phyloP scores from a whole-genome alignment of 1,140 invertebrate genomes.

The Zaprionus kolodkinae region DNA sequence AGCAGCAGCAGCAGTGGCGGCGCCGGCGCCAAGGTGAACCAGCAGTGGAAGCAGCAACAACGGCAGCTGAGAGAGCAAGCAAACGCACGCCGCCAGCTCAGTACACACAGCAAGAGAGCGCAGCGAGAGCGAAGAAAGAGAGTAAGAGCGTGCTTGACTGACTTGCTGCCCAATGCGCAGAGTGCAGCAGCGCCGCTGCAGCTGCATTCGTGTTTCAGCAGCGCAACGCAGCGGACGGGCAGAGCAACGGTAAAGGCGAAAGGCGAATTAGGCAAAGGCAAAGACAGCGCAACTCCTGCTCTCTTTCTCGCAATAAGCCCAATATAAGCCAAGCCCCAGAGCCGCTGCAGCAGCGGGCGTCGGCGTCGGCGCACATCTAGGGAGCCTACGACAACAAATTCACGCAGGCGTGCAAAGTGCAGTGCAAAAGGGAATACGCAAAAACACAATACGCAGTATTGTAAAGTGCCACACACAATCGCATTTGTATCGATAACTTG shows the following conservation, averaged over 20 bases:
- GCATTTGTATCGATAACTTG: conserved; percentile 10
- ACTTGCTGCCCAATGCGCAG: conserved; percentile 28
- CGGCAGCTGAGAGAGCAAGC: conserved; percentile 38
- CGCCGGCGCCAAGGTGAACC: conserved; percentile 49
- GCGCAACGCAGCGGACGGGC: conserved; percentile 84
- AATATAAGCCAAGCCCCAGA: background rate
- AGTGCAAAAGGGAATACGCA: background rate
- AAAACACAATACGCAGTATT: background rate
- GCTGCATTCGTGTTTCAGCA: conserved; percentile 76
- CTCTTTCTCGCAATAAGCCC: background rate
- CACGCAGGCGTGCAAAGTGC: background rate
- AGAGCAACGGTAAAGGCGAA: conserved; percentile 32
- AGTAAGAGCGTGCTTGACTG: background rate
- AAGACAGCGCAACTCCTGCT: background rate
- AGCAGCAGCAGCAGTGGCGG: conserved; percentile 31
- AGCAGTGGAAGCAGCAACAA: conserved; percentile 21
- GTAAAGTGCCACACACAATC: background rate
- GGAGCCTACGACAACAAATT: too few species aligned
- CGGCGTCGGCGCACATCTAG: too few species aligned
- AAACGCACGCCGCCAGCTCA: background rate
- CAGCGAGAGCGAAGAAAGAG: conserved; percentile 5
- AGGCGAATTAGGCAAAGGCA: conserved; percentile 2
- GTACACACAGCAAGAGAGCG: conserved; percentile 9
- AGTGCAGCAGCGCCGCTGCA: conserved; percentile 38
- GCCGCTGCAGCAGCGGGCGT: background rate